Evolutionary conservation across 2,888 invertebrate genomes (phyloP), one percentile per base, ranked within the genome.

Genomic region (Metallyticus violacea): DNA sequence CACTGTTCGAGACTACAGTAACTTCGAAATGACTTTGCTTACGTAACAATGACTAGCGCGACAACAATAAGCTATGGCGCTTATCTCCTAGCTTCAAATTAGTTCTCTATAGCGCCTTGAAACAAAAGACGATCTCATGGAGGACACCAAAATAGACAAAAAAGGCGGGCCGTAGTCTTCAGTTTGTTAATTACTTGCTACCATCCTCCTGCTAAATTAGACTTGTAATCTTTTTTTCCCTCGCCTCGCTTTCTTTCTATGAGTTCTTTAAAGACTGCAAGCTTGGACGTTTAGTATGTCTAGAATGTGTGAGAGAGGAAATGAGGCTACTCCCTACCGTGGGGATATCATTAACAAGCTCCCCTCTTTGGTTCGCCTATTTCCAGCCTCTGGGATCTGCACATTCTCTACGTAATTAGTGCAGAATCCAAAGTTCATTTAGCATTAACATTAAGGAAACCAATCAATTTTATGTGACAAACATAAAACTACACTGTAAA

Each of bases 271-370:
- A 62, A 81, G 85, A 76, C 77, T 77, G 29, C 40, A 62, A 40
- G 85, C n/a, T 40, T 26, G 40, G 85, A 85, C 30, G 25, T 78
- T 25, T 26, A 79, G 30, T 30, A 28, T 62, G 40, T 29, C 28
- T 28, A 28, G 28, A 6, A 81, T 29, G 81, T 81, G n/a, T 29
- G 25, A 28, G 81, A 81, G 30, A 81, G 62, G 85, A 79, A 62
- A 85, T 80, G 62, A 79, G 27, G 26, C 79, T 27, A 25, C 87
- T 84, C 83, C 87, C 85, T 83, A 40, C 84, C 28, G 85, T 79
- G 87, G 76, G 80, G 83, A 83, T 79, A 87, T 85, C 87, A 83
- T 87, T 87, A 87, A 77, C 79, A 83, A 40, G 80, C 82, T 30
- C 30, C 29, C 29, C 79, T 79, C 79, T 27, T 40, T 6, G 40